Evolutionary conservation across 2,797 vertebrate genomes (phyloP).

Genomic region (Enteromius treurensis): DNA sequence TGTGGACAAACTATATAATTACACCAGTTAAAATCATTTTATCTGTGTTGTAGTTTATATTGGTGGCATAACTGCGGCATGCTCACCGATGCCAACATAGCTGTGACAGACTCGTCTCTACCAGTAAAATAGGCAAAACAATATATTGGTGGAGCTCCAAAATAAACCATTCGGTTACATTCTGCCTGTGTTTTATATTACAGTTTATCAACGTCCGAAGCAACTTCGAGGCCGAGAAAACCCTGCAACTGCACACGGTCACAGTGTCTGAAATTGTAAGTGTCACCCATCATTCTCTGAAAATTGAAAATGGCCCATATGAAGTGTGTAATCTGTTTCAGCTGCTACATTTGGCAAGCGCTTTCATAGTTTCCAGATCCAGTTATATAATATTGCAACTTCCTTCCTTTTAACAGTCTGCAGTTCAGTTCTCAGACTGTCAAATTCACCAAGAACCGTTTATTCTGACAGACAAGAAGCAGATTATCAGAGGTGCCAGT

Average conservation of each 20-base stretch:
- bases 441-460: conserved; percentile 6
- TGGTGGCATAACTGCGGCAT: not conserved
- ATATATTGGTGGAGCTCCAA: not conserved
- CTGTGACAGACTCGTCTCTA: not conserved
- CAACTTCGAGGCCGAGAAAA: conserved; percentile 91
- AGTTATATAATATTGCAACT: not conserved
- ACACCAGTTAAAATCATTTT: not conserved
- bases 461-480: conserved; percentile 3
- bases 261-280: conserved; percentile 94
- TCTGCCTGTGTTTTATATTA: conserved; percentile 21
- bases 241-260: conserved; percentile 99
- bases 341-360: not conserved
- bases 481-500: not conserved
- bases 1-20: not conserved
- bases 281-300: conserved; percentile 63
- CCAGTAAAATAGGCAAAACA: not conserved
- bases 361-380: conserved; percentile 7
- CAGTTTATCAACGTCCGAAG: conserved; percentile 81
- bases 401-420: conserved; percentile 4
- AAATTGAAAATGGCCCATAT: not conserved
- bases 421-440: conserved; percentile 9
- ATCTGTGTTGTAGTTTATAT: not conserved
- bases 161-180: not conserved
- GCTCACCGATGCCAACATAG: not conserved
- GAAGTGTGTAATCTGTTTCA: not conserved